Evolutionary conservation across 1,140 invertebrate species (phyloP), one percentile per base, ranked within the genome.

Genomic region (Ips nitidus): DNA sequence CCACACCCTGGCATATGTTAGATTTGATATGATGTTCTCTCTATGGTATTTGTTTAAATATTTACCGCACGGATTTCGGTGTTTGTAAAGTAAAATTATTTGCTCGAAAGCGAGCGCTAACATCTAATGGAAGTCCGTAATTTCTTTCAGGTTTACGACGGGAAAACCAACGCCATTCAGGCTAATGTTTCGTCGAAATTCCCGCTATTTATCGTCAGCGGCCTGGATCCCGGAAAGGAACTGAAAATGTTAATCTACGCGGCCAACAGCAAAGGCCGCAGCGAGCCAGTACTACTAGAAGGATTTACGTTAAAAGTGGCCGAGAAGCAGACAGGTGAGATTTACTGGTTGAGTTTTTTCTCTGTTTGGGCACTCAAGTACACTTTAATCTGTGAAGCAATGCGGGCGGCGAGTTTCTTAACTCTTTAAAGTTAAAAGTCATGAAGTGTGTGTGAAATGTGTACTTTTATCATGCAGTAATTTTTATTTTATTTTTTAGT

Each of bases 261-360:
- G 0, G 84, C 83, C 4, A 90, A 90, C 77, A 79, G 82, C 36
- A 87, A 87, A 68, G 88, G 88, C 2, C 81, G 82, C 47, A 88
- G 87, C 70, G 86, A 88, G 42, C 74, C 82, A 6, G 81, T 86
- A 4, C 75, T 81, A 7, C 70, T 90, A 1, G 87, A 89, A 75
- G 88, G 86, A 22, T 87, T 84, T 74, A 91, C 89, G 4, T 82
- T 92, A 1, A 91, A 92, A 80, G 84, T 87, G 52, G 89, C 91
- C 40, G 90, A 93, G 75, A 92, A 91, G 77, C 89, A 91, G 82
- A 92, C 90, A 78, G 89, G 91, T 92, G 83, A 86, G 83, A 70
- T 70, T 70, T 70, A 67, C 42, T 43, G 43, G 42, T 83, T 22
- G 22, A 3, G 6, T 50, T 22, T 50, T 50, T 3, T 50, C 7